These are phyloP conservation scores for Drosophila antonietae DNA, from an alignment of 2,888 invertebrate genomes.

Conservation along the genomic window DNA sequence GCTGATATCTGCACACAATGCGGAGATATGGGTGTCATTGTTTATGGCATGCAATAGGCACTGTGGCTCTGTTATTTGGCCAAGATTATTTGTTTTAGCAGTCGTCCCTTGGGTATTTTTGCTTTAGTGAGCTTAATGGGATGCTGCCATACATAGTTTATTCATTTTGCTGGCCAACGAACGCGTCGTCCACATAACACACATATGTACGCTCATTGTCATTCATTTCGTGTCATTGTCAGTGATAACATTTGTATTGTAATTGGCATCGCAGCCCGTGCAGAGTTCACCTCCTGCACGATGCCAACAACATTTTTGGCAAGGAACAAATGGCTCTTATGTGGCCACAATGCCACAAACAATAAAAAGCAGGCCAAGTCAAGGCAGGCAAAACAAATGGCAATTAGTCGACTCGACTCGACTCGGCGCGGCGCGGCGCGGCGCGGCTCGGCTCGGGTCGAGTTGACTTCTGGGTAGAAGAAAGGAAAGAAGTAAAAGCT, in stretches of 20 bases:
- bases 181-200: neutral
- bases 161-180: neutral
- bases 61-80: conserved; percentile 6
- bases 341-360: conserved; percentile 28
- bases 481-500: conserved; percentile 45
- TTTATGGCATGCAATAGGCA: conserved; percentile 1
- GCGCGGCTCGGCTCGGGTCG: neutral
- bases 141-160: conserved; percentile 22
- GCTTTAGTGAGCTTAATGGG: conserved; percentile 42
- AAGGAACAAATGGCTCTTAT: conserved; percentile 50
- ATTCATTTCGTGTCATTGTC: conserved; percentile 44
- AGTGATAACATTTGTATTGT: conserved; percentile 53
- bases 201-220: conserved; percentile 21
- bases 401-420: conserved; percentile 56
- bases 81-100: conserved; percentile 18
- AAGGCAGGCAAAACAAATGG: conserved; percentile 49
- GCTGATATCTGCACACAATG: neutral
- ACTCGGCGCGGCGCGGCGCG: neutral
- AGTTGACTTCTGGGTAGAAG: conserved; percentile 4
- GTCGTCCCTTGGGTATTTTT: conserved; percentile 16
- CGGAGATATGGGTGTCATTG: neutral
- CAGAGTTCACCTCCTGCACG: conserved; percentile 9
- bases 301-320: conserved; percentile 31
- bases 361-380: conserved; percentile 41
- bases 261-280: conserved; percentile 35